phyloP scores from a whole-genome alignment of 1,140 invertebrate genomes.

The Brachionus rubens region DNA sequence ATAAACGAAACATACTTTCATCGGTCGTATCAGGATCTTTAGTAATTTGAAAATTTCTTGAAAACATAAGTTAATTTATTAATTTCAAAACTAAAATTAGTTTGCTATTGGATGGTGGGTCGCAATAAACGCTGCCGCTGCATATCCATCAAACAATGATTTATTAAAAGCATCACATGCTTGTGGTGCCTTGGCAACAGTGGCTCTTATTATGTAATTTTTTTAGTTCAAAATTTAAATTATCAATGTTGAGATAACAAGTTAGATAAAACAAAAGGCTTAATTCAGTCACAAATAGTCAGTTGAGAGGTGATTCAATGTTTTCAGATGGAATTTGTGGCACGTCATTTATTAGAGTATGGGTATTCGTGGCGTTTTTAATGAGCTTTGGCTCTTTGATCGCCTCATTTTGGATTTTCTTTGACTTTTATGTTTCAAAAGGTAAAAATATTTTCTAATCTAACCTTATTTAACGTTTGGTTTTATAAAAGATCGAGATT shows the following conservation, averaged over 20 bases:
- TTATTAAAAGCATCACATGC: constrained; percentile 77
- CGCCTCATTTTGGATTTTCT: constrained; percentile 45
- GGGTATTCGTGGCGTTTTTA: constrained; percentile 38
- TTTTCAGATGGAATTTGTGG: constrained; percentile 39
- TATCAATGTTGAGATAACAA: background rate
- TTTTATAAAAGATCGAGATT: background rate
- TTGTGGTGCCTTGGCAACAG: constrained; percentile 87
- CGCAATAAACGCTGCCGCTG: constrained; percentile 84
- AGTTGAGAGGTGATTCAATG: constrained; percentile 43
- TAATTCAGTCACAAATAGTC: constrained; percentile 44
- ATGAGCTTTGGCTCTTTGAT: constrained; percentile 43
- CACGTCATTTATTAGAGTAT: constrained; percentile 4
- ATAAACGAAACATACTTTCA: constrained; percentile 39
- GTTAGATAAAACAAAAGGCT: constrained; percentile 12
- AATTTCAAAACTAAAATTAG: constrained; percentile 63
- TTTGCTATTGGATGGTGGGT: constrained; percentile 97
- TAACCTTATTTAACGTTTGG: background rate
- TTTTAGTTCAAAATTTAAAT: background rate
- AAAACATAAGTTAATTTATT: no score
- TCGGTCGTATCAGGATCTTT: constrained; percentile 24
- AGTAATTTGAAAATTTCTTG: constrained; percentile 32
- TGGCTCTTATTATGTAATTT: constrained; percentile 83
- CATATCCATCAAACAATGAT: constrained; percentile 67
- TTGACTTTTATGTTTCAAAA: constrained; percentile 45
- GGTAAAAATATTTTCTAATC: background rate